Evolutionary conservation across 2,888 invertebrate genomes (phyloP), one percentile per base, ranked within the genome.

Genomic region (Ophion slaviceki): DNA sequence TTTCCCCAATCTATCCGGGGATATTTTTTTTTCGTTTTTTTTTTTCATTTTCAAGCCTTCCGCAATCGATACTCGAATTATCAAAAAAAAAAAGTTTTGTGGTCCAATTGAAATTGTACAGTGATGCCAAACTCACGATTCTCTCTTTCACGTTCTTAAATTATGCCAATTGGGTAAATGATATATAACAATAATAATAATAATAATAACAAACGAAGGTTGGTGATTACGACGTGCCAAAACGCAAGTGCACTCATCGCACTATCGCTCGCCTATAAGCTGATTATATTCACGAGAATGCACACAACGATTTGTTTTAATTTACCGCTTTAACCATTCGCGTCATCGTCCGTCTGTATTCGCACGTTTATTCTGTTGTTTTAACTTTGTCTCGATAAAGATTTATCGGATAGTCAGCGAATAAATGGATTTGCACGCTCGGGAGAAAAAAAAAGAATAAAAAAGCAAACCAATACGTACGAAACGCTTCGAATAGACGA

Each of bases 111-210:
- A 87, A 88, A 90, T 90, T 93, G 93, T 92, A 93, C 92, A 93
- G 93, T 90, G 91, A 94, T 94, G 92, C 92, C 93, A 93, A 93
- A 93, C 93, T 92, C 90, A 90, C 91, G 91, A 88, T 91, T 90
- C 85, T 90, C 89, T 89, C 88, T 89, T 90, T 87, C 88, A 87
- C 89, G 90, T 90, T 90, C 80, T 89, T 89, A 14, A 61, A 20
- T 47, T 40, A 84, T 91, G 91, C 91, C 91, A 92, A 93, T 92
- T 91, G 87, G 87, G 68, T 68, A 89, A 83, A 88, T 89, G 91
- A 76, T 47, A 36, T 24, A 91, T 90, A 87, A 89, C 89, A 89
- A 91, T 53, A 53, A 53, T 53, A 14, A 53, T 53, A 53, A 53
- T 53, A 14, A 53, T 53, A 14, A 53, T 53, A 53, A 53, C 11